These are phyloP conservation scores for Junonia oenone DNA, from an alignment of 2,888 invertebrate species.

Conservation along the genomic window DNA sequence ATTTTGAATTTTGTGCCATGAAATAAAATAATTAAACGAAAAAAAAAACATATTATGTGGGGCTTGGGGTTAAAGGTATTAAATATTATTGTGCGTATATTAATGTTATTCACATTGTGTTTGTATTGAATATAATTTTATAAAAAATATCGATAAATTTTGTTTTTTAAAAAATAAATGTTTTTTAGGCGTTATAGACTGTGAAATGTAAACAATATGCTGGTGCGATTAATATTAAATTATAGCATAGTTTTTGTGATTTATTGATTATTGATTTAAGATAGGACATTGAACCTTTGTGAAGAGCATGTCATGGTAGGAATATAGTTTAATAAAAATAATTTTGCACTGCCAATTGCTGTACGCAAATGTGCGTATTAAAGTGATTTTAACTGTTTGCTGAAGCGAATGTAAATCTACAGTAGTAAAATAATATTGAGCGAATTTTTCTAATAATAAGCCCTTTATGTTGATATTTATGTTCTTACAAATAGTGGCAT, in stretches of 20 bases:
- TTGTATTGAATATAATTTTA: neutral
- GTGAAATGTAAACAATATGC: conserved; percentile 1
- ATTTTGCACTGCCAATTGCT: neutral
- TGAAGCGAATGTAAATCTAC: neutral
- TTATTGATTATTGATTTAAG: conserved; percentile 15
- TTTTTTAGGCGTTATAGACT: neutral
- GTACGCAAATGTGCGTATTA: neutral
- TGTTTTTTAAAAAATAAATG: neutral
- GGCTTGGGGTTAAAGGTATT: conserved; percentile 10
- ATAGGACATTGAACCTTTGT: conserved; percentile 14
- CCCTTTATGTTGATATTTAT: neutral
- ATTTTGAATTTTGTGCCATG: conserved; percentile 13
- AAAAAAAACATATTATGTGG: conserved; percentile 14
- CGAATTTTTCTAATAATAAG: neutral
- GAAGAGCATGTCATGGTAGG: neutral
- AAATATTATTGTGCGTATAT: neutral
- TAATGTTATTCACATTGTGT: neutral
- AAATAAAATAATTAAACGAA: conserved; percentile 6
- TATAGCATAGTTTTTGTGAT: neutral
- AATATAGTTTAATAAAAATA: neutral
- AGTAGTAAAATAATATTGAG: neutral
- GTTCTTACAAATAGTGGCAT: conserved; percentile 1
- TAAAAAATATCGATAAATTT: neutral
- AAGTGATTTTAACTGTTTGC: neutral
- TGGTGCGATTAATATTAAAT: conserved; percentile 9